Conservation (phyloP, 2,113 vertebrate genomes). For the Pleuronectes platessa region DNA sequence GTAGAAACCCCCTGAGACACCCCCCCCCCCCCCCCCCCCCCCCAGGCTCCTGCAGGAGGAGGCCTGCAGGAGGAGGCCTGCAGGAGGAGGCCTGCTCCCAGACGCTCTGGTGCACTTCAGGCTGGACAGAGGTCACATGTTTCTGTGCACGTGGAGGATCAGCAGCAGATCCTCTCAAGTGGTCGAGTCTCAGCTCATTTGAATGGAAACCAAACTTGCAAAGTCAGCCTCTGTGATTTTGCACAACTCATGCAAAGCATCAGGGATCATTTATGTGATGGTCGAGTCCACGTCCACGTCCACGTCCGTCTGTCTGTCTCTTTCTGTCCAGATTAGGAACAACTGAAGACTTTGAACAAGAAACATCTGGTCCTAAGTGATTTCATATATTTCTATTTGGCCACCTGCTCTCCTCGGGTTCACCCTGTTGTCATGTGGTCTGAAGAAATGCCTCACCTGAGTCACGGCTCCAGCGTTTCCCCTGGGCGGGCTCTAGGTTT, state of each 20-base stretch:
- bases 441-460: slow-evolving; percentile 33
- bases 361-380: neutral
- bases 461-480: slow-evolving; percentile 71
- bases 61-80: neutral
- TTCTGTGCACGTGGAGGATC: neutral
- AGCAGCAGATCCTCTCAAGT: neutral
- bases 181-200: slow-evolving; percentile 68
- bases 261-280: slow-evolving; percentile 3
- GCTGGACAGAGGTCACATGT: too few relatives aligned
- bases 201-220: slow-evolving; percentile 73
- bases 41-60: too few relatives aligned
- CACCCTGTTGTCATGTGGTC: slow-evolving; percentile 42
- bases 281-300: neutral
- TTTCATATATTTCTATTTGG: too few relatives aligned
- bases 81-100: neutral
- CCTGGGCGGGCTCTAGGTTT: slow-evolving; percentile 64
- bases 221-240: slow-evolving; percentile 64
- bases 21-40: too few relatives aligned
- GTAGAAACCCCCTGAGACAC: too few relatives aligned
- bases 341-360: neutral
- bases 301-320: neutral
- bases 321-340: neutral
- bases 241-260: slow-evolving; percentile 74
- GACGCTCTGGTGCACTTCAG: too few relatives aligned
- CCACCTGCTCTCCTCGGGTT: slow-evolving; percentile 31